Evolutionary conservation across 2,113 vertebrate genomes (phyloP), one percentile per base, ranked within the genome.

Genomic region (Phrynocephalus versicolor): DNA sequence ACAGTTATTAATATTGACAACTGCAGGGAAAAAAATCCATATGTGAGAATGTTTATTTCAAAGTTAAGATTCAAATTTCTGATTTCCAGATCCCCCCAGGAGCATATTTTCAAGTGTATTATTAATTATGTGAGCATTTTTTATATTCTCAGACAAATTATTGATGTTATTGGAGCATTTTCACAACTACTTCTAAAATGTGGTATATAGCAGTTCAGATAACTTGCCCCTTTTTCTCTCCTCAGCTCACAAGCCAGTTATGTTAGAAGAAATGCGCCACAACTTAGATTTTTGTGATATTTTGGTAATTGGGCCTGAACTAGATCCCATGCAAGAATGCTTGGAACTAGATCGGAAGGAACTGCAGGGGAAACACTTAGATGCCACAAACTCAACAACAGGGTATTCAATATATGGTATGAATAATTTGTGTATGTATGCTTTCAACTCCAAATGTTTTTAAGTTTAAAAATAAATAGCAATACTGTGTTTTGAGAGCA

Each of bases 261-360:
- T 96, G 51, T 91, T 97, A 90, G 97, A 99, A 90, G 97, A 99
- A 95, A 97, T 97, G 90, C 96, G 98, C 62, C 98, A 99, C 94
- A 98, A 97, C 93, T 93, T 99, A 94, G 98, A 99, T 94, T 99
- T 99, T 94, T 99, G 99, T 95, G 99, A 99, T 84, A 90, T 99
- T 91, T 94, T 99, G 95, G 97, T 99, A 3, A 93, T 97, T 88
- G 99, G 97, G 2, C 94, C 97, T 87, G 98, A 99, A 94, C 92
- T 99, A 81, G 95, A 95, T 82, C 95, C 97, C 1, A 96, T 96
- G 30, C 95, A 96, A 78, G 99, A 99, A 75, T 98, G 97, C 92
- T 94, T 99, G 76, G 97, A 98, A 85, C 94, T 99, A 70, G 96
- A 97, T 74, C 95, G 78, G 57, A 93, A 88, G 0, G 91, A 92